Base-by-base conservation (phyloP, 2,888 invertebrate genomes). In the Coenonympha glycerion region DNA sequence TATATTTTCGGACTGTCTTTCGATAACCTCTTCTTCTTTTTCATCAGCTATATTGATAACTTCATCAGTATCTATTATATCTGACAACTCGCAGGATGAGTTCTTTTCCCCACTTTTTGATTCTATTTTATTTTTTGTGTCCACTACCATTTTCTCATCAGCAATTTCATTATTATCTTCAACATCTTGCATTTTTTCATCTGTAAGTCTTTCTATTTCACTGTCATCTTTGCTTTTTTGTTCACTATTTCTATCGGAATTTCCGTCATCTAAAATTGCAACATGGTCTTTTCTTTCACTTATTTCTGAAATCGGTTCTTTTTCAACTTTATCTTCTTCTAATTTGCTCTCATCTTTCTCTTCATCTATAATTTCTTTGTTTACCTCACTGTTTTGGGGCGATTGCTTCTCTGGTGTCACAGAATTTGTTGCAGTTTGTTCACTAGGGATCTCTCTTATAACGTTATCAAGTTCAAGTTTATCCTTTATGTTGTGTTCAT, bases 21-120 rank as follows among this genome's bases (percentile, higher is more conserved):
- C 45, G n/a, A 36, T 26, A 48, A 19, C 48, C 33, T 52, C 44
- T 18, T 42, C 18, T 31, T 48, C 45, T 37, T 52, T 57, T 33
- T 62, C 56, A 52, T 57, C 52, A 34, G 55, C 47, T 36, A 53
- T 49, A 13, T 50, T 34, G 30, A 53, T 61, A 1, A 57, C 46
- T 30, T 62, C 52, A 24, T 40, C 48, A 26, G 31, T 44, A 11
- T 44, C 44, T 5, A 34, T 16, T 41, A n/a, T n/a, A n/a, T n/a
- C n/a, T n/a, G n/a, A n/a, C n/a, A n/a, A n/a, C n/a, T n/a, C n/a
- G n/a, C n/a, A n/a, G n/a, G n/a, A n/a, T n/a, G n/a, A n/a, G n/a
- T n/a, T n/a, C n/a, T n/a, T n/a, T n/a, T n/a, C 6, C 31, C 22
- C n/a, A 24, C 36, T 21, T 36, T 28, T 18, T 9, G 19, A 15